Percentiles rank a stretch among this genome's conserved stretches.
These are phyloP conservation scores for Auanema freiburgensis DNA, from an alignment of 2,888 invertebrate species.

Conservation along the genomic window DNA sequence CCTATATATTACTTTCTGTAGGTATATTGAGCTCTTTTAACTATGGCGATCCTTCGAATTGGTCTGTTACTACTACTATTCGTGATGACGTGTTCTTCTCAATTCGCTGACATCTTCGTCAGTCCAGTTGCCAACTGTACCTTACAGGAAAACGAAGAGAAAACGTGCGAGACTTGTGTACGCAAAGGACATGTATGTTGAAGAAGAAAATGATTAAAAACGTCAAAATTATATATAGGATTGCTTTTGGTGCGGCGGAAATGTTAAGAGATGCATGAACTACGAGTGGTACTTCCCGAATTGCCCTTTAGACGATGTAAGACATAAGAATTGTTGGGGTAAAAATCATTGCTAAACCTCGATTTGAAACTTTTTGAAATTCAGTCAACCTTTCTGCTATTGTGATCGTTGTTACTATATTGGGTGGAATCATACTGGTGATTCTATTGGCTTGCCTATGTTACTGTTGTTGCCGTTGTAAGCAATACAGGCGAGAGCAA, in stretches of 20 bases:
- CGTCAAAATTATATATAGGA: constrained; percentile 17
- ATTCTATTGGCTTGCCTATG: constrained; percentile 33
- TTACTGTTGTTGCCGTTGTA: constrained; percentile 36
- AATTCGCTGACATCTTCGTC: not conserved
- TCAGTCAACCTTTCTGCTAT: constrained; percentile 46
- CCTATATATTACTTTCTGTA: too few species aligned
- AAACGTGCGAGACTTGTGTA: constrained; percentile 40
- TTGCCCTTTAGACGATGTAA: constrained; percentile 43
- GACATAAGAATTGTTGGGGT: constrained; percentile 49
- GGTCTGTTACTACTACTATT: too few species aligned
- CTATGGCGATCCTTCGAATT: too few species aligned
- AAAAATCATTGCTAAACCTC: not conserved
- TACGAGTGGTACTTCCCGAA: constrained; percentile 50
- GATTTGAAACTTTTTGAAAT: constrained; percentile 7
- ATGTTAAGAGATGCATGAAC: constrained; percentile 35
- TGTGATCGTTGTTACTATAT: constrained; percentile 41
- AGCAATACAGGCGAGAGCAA: constrained; percentile 29
- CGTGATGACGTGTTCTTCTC: too few species aligned
- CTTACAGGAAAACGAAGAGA: constrained; percentile 25
- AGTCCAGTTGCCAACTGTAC: constrained; percentile 20
- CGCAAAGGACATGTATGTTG: constrained; percentile 38
- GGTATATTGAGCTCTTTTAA: too few species aligned
- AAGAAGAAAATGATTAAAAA: not conserved
- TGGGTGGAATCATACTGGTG: constrained; percentile 36
- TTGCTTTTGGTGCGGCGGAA: constrained; percentile 51